Percentiles rank a stretch among this genome's conserved stretches.
These are phyloP conservation scores for Brachyhypopomus occidentalis DNA, from an alignment of 2,113 vertebrate species.

Conservation along the genomic window DNA sequence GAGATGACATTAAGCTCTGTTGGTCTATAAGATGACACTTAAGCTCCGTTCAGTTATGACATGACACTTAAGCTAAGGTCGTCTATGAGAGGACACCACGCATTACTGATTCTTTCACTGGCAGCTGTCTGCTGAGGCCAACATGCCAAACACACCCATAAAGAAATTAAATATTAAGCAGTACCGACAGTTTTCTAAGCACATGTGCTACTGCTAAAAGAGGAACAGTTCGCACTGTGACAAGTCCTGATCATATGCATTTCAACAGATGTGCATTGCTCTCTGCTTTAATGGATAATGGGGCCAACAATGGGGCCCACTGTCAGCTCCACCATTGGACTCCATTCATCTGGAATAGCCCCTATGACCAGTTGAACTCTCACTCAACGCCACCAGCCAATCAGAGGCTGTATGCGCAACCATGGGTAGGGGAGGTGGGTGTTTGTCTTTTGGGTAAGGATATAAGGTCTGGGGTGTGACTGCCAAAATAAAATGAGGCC, in stretches of 20 bases:
- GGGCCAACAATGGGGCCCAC: conserved; percentile 68
- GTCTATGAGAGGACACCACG: background rate
- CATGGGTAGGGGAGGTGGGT: conserved; percentile 31
- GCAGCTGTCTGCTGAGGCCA: background rate
- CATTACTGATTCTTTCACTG: background rate
- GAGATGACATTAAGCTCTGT: background rate
- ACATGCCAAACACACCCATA: background rate
- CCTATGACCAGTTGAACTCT: conserved; percentile 56
- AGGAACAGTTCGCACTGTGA: conserved; percentile 54
- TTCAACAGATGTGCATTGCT: conserved; percentile 66
- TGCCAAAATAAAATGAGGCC: conserved; percentile 30
- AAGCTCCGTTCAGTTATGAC: background rate
- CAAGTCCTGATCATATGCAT: conserved; percentile 66
- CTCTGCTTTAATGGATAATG: conserved; percentile 61
- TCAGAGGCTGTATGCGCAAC: conserved; percentile 30
- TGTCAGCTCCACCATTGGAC: conserved; percentile 68
- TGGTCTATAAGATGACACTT: background rate
- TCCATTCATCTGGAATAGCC: conserved; percentile 63
- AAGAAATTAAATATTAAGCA: background rate
- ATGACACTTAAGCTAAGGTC: background rate
- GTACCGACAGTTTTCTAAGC: background rate
- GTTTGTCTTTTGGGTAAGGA: conserved; percentile 53
- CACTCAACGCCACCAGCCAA: conserved; percentile 57
- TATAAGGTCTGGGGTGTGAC: conserved; percentile 57
- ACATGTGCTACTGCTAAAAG: conserved; percentile 24